Conservation (phyloP, 2,113 vertebrate genomes). For the Alaudala cheleensis region DNA sequence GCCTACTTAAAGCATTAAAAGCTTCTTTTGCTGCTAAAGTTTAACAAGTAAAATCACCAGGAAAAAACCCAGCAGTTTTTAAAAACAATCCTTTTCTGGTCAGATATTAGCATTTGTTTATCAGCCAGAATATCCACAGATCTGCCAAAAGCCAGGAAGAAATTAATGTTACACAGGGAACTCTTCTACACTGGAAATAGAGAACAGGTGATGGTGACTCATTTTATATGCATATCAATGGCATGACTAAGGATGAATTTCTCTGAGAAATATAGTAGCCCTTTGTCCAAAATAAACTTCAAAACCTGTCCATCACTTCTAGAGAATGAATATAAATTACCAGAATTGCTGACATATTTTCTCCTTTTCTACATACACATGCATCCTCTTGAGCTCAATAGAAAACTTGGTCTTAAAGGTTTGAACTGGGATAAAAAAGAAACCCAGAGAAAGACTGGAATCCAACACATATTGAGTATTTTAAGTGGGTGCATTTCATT, state of each 20-base stretch:
- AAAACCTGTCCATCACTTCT: background rate
- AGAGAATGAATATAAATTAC: background rate
- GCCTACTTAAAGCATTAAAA: constrained; percentile 24
- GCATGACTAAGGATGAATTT: constrained; percentile 34
- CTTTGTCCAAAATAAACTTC: constrained; percentile 6
- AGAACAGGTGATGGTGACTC: background rate
- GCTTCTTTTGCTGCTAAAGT: background rate
- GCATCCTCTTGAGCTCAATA: background rate
- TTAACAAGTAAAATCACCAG: background rate
- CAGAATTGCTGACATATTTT: background rate
- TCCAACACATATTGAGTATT: background rate
- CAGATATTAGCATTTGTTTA: background rate
- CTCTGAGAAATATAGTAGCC: background rate
- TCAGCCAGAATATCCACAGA: background rate
- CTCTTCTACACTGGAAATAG: background rate
- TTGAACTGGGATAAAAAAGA: background rate
- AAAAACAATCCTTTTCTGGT: background rate
- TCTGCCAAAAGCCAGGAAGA: background rate
- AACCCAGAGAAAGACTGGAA: background rate
- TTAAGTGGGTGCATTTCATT: background rate
- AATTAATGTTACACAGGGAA: background rate
- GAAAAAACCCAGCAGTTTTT: background rate
- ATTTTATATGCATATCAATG: background rate
- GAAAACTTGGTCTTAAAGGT: background rate
- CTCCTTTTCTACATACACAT: background rate